Evolutionary conservation across 2,888 invertebrate genomes (phyloP).

Genomic region (Omphaloscelis lunosa): DNA sequence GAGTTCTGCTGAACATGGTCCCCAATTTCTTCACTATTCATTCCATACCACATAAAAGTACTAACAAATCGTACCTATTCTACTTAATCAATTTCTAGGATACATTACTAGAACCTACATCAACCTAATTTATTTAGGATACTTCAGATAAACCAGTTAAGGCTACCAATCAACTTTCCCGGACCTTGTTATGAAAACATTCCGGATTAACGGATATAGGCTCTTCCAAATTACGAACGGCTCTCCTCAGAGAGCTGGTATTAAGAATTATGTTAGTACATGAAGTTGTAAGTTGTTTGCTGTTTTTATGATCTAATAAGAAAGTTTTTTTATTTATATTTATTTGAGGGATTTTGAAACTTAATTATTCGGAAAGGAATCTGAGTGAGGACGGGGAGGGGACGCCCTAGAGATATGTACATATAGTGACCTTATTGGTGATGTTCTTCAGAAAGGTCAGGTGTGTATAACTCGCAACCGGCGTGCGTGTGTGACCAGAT

Average conservation of each 20-base stretch:
- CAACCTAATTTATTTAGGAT: slow-evolving; percentile 25
- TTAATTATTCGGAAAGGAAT: not conserved
- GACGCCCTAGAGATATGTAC: too few relatives aligned
- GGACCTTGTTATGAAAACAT: slow-evolving; percentile 45
- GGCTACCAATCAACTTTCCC: slow-evolving; percentile 24
- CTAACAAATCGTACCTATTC: not conserved
- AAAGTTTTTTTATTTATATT: slow-evolving; percentile 10
- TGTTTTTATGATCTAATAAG: slow-evolving; percentile 16
- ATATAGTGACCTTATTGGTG: too few relatives aligned
- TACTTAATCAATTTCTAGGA: slow-evolving; percentile 4
- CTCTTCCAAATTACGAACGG: slow-evolving; percentile 21
- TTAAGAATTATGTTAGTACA: slow-evolving; percentile 24
- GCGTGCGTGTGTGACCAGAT: too few relatives aligned
- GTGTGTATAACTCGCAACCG: too few relatives aligned
- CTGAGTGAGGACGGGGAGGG: too few relatives aligned
- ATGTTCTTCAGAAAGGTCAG: too few relatives aligned
- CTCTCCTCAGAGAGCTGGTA: not conserved
- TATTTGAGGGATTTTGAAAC: not conserved
- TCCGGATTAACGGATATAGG: slow-evolving; percentile 28
- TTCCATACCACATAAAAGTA: not conserved
- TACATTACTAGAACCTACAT: slow-evolving; percentile 6
- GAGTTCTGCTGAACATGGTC: not conserved
- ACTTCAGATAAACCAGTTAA: slow-evolving; percentile 17
- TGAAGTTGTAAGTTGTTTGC: slow-evolving; percentile 16
- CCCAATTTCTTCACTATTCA: not conserved